Evolutionary conservation across 2,113 vertebrate genomes (phyloP).

Genomic region (Neotragus moschatus): DNA sequence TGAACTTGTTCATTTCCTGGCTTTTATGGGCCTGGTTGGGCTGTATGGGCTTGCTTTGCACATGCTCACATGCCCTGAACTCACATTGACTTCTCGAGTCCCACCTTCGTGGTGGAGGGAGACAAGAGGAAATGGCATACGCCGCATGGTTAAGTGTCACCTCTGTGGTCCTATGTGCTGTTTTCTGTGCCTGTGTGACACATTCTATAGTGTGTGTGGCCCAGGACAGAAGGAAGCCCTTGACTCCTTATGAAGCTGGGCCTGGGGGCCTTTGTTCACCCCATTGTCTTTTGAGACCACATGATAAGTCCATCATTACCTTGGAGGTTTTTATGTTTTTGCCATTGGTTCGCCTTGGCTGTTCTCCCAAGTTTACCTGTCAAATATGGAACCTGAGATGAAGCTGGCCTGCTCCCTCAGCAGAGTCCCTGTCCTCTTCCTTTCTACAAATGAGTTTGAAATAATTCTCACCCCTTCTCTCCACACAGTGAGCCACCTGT

Average conservation of each 20-base stretch:
- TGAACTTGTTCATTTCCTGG: constrained; percentile 76
- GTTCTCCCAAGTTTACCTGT: background rate
- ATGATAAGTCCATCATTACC: background rate
- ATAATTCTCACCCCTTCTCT: background rate
- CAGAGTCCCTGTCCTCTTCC: background rate
- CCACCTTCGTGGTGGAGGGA: background rate
- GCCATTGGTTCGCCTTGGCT: background rate
- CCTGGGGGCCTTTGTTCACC: background rate
- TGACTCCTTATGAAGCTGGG: background rate
- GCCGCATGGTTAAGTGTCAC: too few relatives aligned
- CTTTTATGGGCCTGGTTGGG: constrained; percentile 68
- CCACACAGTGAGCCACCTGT: background rate
- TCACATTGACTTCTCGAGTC: constrained; percentile 44
- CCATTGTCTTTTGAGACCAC: background rate
- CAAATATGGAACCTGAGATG: background rate
- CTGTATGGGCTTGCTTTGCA: constrained; percentile 48
- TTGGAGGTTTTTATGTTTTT: background rate
- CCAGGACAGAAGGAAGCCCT: background rate
- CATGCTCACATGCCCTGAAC: constrained; percentile 35
- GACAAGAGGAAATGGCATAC: background rate
- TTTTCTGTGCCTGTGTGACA: background rate
- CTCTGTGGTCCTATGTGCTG: background rate
- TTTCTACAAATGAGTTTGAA: background rate
- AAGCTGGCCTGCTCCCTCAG: background rate
- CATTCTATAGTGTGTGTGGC: background rate